Conservation (phyloP, 2,888 invertebrate genomes). For the Druceiella hillmani region DNA sequence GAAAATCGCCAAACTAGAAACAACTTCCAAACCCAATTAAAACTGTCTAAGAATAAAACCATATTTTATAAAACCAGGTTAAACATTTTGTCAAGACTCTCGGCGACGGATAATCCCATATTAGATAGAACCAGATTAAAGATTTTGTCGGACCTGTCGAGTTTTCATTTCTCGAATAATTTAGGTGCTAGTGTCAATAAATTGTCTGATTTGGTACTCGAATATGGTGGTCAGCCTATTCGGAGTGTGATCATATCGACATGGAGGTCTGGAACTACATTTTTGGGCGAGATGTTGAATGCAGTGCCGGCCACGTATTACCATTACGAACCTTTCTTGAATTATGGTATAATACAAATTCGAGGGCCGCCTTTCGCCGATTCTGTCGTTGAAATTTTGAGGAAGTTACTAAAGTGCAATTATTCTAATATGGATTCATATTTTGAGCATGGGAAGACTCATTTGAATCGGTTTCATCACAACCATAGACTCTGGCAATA, state of each 20-base stretch:
- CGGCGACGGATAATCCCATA: constrained; percentile 30
- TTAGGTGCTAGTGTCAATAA: constrained; percentile 40
- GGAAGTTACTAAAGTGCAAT: constrained; percentile 70
- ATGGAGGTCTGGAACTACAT: constrained; percentile 88
- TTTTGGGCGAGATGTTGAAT: constrained; percentile 79
- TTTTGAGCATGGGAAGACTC: constrained; percentile 69
- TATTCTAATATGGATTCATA: constrained; percentile 70
- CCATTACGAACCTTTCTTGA: constrained; percentile 83
- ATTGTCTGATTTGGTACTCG: constrained; percentile 63
- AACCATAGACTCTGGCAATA: constrained; percentile 80
- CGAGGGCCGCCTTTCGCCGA: constrained; percentile 67
- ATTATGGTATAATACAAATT: constrained; percentile 77
- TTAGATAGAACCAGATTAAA: constrained; percentile 37
- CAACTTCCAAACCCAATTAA: too few species aligned
- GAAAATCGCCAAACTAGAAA: too few species aligned
- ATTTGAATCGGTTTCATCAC: constrained; percentile 78
- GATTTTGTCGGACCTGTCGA: constrained; percentile 38
- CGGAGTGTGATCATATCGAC: constrained; percentile 79
- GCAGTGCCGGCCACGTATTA: constrained; percentile 83
- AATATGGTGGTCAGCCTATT: constrained; percentile 65
- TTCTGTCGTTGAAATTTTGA: constrained; percentile 61
- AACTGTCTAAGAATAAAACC: too few species aligned
- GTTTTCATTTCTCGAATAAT: constrained; percentile 33
- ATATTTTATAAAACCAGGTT: too few species aligned
- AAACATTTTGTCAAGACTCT: too few species aligned